Evolutionary conservation across 2,888 invertebrate species (phyloP), one percentile per base, ranked within the genome.

Genomic region (Actias luna): DNA sequence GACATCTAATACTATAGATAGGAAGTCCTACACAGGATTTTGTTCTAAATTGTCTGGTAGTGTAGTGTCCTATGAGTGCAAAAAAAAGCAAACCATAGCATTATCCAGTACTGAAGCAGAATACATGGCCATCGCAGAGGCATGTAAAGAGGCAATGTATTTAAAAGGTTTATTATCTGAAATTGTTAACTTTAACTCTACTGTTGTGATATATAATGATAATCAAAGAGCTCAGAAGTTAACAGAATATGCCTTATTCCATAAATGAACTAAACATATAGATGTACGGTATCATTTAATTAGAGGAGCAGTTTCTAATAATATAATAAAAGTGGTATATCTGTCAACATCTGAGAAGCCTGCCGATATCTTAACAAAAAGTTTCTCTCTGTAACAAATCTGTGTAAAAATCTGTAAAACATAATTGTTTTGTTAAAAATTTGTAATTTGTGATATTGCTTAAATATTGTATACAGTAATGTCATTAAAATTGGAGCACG

Each of bases 111-210:
- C 18, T 33, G 58, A 10, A 66, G 10, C 61, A 65, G 22, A 33
- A 27, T 5, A 68, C 50, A 59, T 65, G 39, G 39, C 63, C 59
- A 63, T 66, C 25, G 62, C 64, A 63, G 8, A 10, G 25, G 12
- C 65, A 59, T 65, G 68, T 64, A 62, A 62, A 27, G 33, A 12
- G 22, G 27, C 33, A n/a, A 63, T 62, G 29, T 66, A 66, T 31
- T 65, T 66, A 16, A 68, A 65, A 60, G 64, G 65, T 31, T 10
- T 25, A 12, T 65, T 66, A 55, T 63, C 64, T 35, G 65, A 64
- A 18, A 31, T 65, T 14, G 61, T 61, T 25, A 64, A 62, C 18
- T 42, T 12, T 39, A 16, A 39, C 12, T 39, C 14, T 14, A 5
- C 3, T 16, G 16, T 39, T 16, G 5, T 16, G 14, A 16, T 39